Evolutionary conservation across 1,140 invertebrate genomes (phyloP).

Genomic region (Drosophila suzukii): DNA sequence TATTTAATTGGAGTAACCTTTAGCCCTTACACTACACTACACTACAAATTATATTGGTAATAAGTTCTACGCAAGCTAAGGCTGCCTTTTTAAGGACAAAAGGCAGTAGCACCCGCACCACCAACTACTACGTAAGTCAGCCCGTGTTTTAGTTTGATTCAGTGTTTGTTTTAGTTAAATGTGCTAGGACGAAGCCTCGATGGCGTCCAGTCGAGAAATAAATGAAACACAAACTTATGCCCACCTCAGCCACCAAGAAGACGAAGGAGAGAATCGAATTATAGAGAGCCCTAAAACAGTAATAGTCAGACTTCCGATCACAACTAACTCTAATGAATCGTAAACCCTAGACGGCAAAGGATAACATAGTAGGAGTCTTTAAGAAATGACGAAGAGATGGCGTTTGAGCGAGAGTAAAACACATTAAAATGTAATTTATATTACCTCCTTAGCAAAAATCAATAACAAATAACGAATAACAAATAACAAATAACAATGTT

Average conservation of each 20-base stretch:
- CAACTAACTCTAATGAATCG: slow-evolving; percentile 50
- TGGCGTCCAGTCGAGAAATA: slow-evolving; percentile 30
- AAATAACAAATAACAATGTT: slow-evolving; percentile 38
- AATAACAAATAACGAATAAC: slow-evolving; percentile 63
- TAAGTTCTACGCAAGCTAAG: slow-evolving; percentile 50
- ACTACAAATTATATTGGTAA: slow-evolving; percentile 40
- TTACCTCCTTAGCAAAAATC: slow-evolving; percentile 83
- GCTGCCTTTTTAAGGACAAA: not conserved
- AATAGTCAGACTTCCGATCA: slow-evolving; percentile 75
- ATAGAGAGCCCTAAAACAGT: slow-evolving; percentile 11
- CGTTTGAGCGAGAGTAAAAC: slow-evolving; percentile 50
- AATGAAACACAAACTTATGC: slow-evolving; percentile 66
- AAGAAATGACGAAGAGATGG: slow-evolving; percentile 27
- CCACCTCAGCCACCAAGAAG: slow-evolving; percentile 80
- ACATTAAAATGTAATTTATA: slow-evolving; percentile 81
- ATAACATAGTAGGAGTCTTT: slow-evolving; percentile 12
- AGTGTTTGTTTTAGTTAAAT: slow-evolving; percentile 79
- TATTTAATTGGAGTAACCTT: slow-evolving; percentile 66
- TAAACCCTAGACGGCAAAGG: slow-evolving; percentile 1
- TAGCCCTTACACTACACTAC: slow-evolving; percentile 26
- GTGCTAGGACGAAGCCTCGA: slow-evolving; percentile 59
- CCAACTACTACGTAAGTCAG: slow-evolving; percentile 71
- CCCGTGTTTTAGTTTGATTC: slow-evolving; percentile 81
- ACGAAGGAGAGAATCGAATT: slow-evolving; percentile 16
- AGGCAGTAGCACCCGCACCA: slow-evolving; percentile 41